Percentiles rank a stretch among this genome's conserved stretches.
Evolutionary conservation across 1,140 invertebrate genomes (phyloP).

Genomic region (Chlorops oryzae): DNA sequence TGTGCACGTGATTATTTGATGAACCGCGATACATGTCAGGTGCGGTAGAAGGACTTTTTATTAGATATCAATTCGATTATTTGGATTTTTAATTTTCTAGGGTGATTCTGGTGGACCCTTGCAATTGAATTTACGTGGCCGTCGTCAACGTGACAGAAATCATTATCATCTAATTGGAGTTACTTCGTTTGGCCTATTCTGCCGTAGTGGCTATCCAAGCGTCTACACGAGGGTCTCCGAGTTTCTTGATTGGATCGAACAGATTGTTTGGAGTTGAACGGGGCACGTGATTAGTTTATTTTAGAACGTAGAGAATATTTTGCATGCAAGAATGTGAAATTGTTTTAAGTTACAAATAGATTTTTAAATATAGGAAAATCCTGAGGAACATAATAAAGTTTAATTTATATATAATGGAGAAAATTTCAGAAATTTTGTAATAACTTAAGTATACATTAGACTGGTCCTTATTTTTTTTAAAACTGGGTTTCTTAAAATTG

Average conservation of each 20-base stretch:
- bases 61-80: neutral
- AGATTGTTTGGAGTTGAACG: conserved; percentile 41
- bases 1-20: conserved; percentile 34
- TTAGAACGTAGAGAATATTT: too few relatives aligned
- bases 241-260: conserved; percentile 52
- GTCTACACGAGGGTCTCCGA: conserved; percentile 50
- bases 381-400: too few relatives aligned
- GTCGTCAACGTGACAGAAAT: conserved; percentile 29
- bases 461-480: too few relatives aligned
- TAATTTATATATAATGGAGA: too few relatives aligned
- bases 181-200: conserved; percentile 45
- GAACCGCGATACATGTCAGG: conserved; percentile 39
- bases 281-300: too few relatives aligned
- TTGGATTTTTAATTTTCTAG: too few relatives aligned
- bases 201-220: conserved; percentile 47
- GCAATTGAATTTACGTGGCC: conserved; percentile 34
- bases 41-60: neutral
- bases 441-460: too few relatives aligned
- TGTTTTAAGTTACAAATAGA: too few relatives aligned
- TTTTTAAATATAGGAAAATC: too few relatives aligned
- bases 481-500: too few relatives aligned
- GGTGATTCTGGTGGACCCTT: conserved; percentile 38
- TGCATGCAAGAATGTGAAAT: too few relatives aligned
- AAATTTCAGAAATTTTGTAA: too few relatives aligned
- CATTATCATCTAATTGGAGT: conserved; percentile 44